Evolutionary conservation across 1,140 invertebrate genomes (phyloP), one percentile per base, ranked within the genome.

Genomic region (Chelonus insularis): DNA sequence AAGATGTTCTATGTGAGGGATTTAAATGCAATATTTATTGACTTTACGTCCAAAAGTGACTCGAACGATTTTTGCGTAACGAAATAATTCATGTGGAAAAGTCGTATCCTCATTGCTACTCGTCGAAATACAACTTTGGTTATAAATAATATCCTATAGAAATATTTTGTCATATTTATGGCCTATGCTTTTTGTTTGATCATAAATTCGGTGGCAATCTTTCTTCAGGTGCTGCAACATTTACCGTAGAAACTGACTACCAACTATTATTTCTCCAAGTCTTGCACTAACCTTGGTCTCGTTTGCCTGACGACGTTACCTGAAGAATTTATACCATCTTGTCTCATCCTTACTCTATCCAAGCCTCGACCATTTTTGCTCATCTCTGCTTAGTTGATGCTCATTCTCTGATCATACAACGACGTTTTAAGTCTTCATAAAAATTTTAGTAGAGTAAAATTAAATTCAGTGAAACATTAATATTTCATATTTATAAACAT

Each of bases 91-190:
- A 36, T 36, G 52, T 18, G 34, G 32, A 39, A 55, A 55, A 55
- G 21, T 43, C 16, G 43, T 56, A 25, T 56, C 12, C 12, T 12
- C 8, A 56, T 21, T 32, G 23, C 20, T 37, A 14, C n/a, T 14
- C 39, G 16, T 50, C 39, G 60, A 64, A 39, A 60, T 48, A 47
- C 14, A 41, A 61, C 45, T 29, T 12, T 2, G 8, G 54, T 70
- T 69, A 62, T 78, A 75, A 78, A 78, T 77, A 72, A 61, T 70
- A 62, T 63, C 63, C 65, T 61, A 68, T 73, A 69, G 70, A 71
- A 78, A 78, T 77, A 77, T 78, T 78, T 76, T 78, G 74, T 78
- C 74, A 78, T 72, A 68, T 77, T 78, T 77, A 77, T 77, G 73
- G 54, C 72, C 54, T 55, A 29, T 59, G 64, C 68, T 76, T 70